These are phyloP conservation scores for Oscheius sp. DNA, from an alignment of 2,888 invertebrate genomes.

Conservation along the genomic window DNA sequence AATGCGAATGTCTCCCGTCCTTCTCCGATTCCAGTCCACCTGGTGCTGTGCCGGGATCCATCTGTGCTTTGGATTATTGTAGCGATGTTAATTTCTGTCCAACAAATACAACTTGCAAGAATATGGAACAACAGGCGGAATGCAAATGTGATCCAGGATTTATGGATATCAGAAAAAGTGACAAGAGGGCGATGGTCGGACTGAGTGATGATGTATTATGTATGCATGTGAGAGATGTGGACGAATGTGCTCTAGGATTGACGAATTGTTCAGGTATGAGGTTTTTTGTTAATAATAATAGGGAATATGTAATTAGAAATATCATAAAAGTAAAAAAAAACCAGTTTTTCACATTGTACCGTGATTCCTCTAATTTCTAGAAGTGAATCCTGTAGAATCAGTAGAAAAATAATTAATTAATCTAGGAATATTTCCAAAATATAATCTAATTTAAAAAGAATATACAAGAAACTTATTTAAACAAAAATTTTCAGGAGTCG, in stretches of 20 bases:
- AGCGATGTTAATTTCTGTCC: slow-evolving; percentile 81
- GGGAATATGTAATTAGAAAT: no score
- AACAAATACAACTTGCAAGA: slow-evolving; percentile 88
- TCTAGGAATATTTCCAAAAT: no score
- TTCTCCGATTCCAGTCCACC: slow-evolving; percentile 64
- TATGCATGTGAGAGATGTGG: slow-evolving; percentile 64
- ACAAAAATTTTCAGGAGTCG: slow-evolving; percentile 50
- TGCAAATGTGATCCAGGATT: slow-evolving; percentile 91
- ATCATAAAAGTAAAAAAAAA: no score
- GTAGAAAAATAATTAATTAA: no score
- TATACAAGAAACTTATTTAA: neutral
- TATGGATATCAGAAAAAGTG: slow-evolving; percentile 74
- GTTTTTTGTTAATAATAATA: no score
- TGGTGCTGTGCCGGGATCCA: slow-evolving; percentile 60
- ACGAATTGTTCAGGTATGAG: slow-evolving; percentile 68
- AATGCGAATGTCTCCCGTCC: slow-evolving; percentile 67
- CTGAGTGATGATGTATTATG: slow-evolving; percentile 60
- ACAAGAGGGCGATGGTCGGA: slow-evolving; percentile 60
- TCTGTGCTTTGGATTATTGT: slow-evolving; percentile 68
- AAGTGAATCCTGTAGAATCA: no score
- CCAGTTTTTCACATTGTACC: no score
- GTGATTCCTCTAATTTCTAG: no score
- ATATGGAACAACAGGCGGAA: slow-evolving; percentile 87
- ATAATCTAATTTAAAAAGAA: no score
- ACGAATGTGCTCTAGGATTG: slow-evolving; percentile 70